phyloP scores from a whole-genome alignment of 64 coral and sea anemone species.

The Cladopsammia gracilis region DNA sequence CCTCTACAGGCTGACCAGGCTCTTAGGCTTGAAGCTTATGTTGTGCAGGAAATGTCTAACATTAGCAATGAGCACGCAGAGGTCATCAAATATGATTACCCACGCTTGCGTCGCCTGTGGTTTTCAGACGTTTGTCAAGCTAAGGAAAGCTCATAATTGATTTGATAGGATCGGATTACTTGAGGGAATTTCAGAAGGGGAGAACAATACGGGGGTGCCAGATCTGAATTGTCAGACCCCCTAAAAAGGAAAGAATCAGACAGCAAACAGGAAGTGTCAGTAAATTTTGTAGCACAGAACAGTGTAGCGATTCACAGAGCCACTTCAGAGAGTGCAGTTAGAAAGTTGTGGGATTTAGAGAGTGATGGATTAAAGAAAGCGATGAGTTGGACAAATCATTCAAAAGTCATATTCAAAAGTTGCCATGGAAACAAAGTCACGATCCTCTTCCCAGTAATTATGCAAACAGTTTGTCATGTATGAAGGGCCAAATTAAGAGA shows the following conservation, averaged over 20 bases:
- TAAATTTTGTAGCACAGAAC: slow-evolving; percentile 19
- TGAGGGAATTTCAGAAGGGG: slow-evolving; percentile 54
- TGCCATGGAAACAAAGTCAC: too few species aligned
- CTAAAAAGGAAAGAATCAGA: neutral
- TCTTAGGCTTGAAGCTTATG: too few species aligned
- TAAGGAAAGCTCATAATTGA: slow-evolving; percentile 23
- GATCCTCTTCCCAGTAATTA: too few species aligned
- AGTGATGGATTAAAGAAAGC: too few species aligned
- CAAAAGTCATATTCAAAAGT: too few species aligned
- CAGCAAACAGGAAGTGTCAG: neutral
- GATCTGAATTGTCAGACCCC: slow-evolving; percentile 32
- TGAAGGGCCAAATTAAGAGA: neutral
- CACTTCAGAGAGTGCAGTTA: neutral
- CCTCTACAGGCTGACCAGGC: neutral
- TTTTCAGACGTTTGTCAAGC: slow-evolving; percentile 39
- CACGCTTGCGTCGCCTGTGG: slow-evolving; percentile 5
- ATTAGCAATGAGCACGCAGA: neutral
- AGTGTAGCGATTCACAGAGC: neutral
- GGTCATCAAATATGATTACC: slow-evolving; percentile 26
- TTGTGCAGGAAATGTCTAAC: too few species aligned
- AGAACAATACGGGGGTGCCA: neutral
- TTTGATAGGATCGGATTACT: slow-evolving; percentile 34
- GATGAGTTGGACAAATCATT: too few species aligned
- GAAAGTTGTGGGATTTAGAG: neutral
- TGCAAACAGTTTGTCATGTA: too few species aligned